Evolutionary conservation across 2,797 vertebrate species (phyloP).

Genomic region (Zenarchopterus dispar): DNA sequence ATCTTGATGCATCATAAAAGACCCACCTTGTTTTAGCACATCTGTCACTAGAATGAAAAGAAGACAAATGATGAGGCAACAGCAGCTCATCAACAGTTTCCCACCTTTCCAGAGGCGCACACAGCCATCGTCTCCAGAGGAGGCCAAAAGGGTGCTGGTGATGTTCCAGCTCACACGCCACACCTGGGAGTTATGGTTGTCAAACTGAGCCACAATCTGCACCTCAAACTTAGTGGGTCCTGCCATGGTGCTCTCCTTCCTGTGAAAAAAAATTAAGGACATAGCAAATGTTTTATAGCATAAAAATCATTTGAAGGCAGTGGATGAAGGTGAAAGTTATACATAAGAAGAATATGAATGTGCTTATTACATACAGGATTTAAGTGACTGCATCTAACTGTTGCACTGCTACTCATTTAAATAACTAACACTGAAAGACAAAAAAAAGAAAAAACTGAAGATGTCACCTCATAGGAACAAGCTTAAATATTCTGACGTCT

Average conservation of each 20-base stretch:
- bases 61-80: not conserved
- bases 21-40: too few relatives aligned
- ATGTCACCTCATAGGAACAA: constrained; percentile 91
- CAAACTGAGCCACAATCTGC: constrained; percentile 95
- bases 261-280: constrained; percentile 48
- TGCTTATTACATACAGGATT: not conserved
- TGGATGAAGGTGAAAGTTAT: too few relatives aligned
- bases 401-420: not conserved
- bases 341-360: not conserved
- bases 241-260: constrained; percentile 90
- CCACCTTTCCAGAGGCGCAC: constrained; percentile 98
- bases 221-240: constrained; percentile 95
- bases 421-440: not conserved
- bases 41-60: not conserved
- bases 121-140: constrained; percentile 96
- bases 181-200: constrained; percentile 98
- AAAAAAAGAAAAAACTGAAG: not conserved
- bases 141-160: constrained; percentile 95
- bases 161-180: constrained; percentile 99
- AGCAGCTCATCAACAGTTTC: not conserved
- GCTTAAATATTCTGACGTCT: constrained; percentile 96
- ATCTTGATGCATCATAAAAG: too few relatives aligned
- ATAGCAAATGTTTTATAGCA: too few relatives aligned
- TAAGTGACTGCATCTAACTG: not conserved
- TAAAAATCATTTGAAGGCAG: not conserved